These are phyloP conservation scores for Aplochiton taeniatus DNA, from an alignment of 2,797 vertebrate genomes.

Conservation along the genomic window DNA sequence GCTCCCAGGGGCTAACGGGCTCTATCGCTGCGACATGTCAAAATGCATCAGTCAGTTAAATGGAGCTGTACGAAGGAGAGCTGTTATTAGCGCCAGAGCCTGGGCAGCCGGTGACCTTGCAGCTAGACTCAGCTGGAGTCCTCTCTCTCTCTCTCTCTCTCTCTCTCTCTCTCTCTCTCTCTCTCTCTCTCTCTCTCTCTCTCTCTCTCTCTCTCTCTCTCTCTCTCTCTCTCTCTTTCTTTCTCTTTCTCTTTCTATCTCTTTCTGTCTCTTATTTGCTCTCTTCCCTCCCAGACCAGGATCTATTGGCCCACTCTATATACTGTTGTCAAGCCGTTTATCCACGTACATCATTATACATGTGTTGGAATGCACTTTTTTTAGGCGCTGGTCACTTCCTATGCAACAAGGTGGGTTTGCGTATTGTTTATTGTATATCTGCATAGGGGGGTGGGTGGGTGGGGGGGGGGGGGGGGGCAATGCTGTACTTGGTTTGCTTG, in stretches of 20 bases:
- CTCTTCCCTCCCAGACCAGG: constrained; percentile 15
- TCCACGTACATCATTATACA: no score
- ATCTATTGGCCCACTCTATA: not conserved
- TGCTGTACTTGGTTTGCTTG: constrained; percentile 7
- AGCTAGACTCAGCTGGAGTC: constrained; percentile 44
- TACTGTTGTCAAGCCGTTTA: no score
- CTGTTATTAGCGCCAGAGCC: constrained; percentile 61
- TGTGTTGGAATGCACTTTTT: no score
- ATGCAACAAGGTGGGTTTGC: no score
- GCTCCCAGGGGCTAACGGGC: constrained; percentile 72
- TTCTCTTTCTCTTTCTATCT: constrained; percentile 25
- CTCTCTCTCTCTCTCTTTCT: not conserved
- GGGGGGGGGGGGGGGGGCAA: not conserved
- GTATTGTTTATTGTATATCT: not conserved
- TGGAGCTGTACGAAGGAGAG: constrained; percentile 67
- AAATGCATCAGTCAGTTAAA: constrained; percentile 81
- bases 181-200: constrained; percentile 22
- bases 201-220: constrained; percentile 4
- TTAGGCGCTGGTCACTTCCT: no score
- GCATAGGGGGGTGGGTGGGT: not conserved
- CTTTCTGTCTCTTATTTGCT: constrained; percentile 42
- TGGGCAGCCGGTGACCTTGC: constrained; percentile 73
- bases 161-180: not conserved
- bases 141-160: not conserved
- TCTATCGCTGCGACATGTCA: constrained; percentile 71